Base-by-base conservation (phyloP, 2,888 invertebrate species). In the Eupithecia insigniata region DNA sequence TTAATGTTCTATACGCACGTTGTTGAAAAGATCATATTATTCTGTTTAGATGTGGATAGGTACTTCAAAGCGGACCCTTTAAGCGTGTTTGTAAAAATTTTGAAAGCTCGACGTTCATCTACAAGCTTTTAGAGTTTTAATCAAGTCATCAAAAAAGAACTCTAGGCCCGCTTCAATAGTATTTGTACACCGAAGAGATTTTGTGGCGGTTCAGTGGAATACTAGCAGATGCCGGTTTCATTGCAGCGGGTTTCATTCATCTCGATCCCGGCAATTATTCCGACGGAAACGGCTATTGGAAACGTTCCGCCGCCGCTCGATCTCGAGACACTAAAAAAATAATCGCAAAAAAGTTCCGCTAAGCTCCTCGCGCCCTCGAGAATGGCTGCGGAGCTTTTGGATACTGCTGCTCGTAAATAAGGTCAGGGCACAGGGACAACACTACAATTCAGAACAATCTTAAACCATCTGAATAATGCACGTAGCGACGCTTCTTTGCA, bases 201-300 rank as follows among this genome's bases (percentile, higher is more conserved):
- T 76, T 66, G 72, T 72, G 71, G 61, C 66, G 69, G 75, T 65
- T 70, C 70, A 66, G 72, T 66, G 71, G 64, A 75, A 66, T 69
- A 61, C 43, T 65, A 34, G 69, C 70, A 64, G 69, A 66, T 39
- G 62, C 61, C 71, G 74, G 69, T 74, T 80, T 58, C 70, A 76
- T 75, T 77, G 73, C 79, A 79, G 74, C 74, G 75, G 84, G 84
- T 85, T 74, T 74, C 74, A 69, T 74, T 86, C 82, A 80, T 82
- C 80, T 83, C 78, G 82, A 83, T 85, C 82, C 76, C 81, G 83
- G 83, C 86, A 89, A 89, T 90, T 89, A 89, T 87, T 84, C 81
- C 81, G 64, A 34, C 64, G 64, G 64, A 4, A 81, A 82, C 79
- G 82, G 80, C 82, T 78, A 86, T 84, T 84, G 85, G 81, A 85